Percentiles rank a stretch among this genome's conserved stretches.
phyloP scores from a whole-genome alignment of 2,113 vertebrate genomes.

The Onychorhynchus coronatus region DNA sequence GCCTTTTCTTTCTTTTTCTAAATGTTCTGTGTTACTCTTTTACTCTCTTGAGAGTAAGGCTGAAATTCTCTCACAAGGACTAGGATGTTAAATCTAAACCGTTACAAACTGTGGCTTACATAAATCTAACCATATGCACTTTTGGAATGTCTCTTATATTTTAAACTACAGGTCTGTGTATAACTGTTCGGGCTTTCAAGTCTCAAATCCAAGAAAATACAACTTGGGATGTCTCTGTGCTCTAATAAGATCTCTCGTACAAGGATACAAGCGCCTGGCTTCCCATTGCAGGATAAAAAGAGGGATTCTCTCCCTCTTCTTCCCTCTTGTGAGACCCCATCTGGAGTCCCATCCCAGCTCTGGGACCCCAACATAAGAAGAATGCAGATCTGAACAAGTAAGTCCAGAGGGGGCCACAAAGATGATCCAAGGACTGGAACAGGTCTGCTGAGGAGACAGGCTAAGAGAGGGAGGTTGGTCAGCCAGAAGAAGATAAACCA shows the following conservation, averaged over 20 bases:
- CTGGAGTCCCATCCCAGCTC: not conserved
- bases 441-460: not conserved
- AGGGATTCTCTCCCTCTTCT: not conserved
- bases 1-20: not conserved
- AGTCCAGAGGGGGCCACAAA: not conserved
- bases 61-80: conserved; percentile 36
- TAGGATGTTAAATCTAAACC: conserved; percentile 43
- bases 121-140: conserved; percentile 40
- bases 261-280: not conserved
- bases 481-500: not conserved
- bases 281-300: not conserved
- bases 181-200: not conserved
- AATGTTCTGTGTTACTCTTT: not conserved
- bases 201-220: not conserved
- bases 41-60: not conserved
- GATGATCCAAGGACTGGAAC: not conserved
- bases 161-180: not conserved
- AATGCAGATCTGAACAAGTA: not conserved
- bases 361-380: not conserved
- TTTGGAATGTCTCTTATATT: conserved; percentile 4
- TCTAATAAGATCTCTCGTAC: not conserved
- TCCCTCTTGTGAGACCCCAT: not conserved
- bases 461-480: not conserved
- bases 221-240: not conserved
- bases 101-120: conserved; percentile 4